Evolutionary conservation across 2,888 invertebrate genomes (phyloP).

Genomic region (Spialia ferax): DNA sequence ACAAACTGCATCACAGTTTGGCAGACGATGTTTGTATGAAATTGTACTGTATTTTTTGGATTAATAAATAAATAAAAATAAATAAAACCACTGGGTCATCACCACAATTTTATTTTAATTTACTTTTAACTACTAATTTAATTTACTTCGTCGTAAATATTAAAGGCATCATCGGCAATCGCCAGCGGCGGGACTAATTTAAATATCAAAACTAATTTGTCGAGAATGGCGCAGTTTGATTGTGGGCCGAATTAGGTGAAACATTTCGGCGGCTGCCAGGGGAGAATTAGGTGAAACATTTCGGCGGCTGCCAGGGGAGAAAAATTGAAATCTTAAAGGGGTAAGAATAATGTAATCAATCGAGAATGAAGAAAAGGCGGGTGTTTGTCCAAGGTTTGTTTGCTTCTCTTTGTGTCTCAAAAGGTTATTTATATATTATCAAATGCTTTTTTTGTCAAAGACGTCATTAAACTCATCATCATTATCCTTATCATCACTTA

Average conservation of each 20-base stretch:
- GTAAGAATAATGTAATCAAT: constrained; percentile 19
- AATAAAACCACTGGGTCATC: too few species aligned
- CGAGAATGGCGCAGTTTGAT: constrained; percentile 76
- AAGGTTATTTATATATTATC: background rate
- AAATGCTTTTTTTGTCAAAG: too few species aligned
- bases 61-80: too few species aligned
- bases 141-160: constrained; percentile 22
- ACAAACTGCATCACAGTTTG: too few species aligned
- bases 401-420: background rate
- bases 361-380: background rate
- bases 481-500: too few species aligned
- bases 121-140: too few species aligned
- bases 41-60: too few species aligned
- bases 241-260: constrained; percentile 70
- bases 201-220: constrained; percentile 85
- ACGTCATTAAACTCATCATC: too few species aligned
- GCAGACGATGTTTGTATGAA: too few species aligned
- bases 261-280: constrained; percentile 52
- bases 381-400: background rate
- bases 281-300: constrained; percentile 64
- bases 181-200: constrained; percentile 73
- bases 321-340: constrained; percentile 53
- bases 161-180: constrained; percentile 54
- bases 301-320: constrained; percentile 47
- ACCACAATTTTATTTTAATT: too few species aligned